Base-by-base conservation (phyloP, 2,113 vertebrate species). In the Scopus umbretta region DNA sequence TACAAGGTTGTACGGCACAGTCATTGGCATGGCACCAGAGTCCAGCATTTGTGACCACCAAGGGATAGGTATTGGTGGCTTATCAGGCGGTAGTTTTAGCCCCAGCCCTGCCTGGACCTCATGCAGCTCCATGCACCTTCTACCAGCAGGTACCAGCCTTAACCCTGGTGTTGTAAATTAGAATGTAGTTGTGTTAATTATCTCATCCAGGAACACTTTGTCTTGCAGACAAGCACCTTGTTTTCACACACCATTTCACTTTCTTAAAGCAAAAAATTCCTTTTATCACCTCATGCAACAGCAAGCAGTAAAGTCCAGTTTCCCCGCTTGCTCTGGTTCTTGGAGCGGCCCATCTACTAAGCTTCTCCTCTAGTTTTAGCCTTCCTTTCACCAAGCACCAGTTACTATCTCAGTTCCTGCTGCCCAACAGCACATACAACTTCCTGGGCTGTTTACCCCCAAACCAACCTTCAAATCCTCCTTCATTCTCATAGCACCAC, bases 391-490 rank as follows among this genome's bases (percentile, higher is more conserved):
- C 21, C 7, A 10, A n/a, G 25, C 18, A 43, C 9, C 29, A 25
- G 16, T 29, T 17, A 4, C 49, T 8, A 27, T 13, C 52, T 53
- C 36, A 50, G 9, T 10, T 70, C 50, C 20, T n/a, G 8, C 45
- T 19, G 11, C 22, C 61, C 55, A 73, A 13, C n/a, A 49, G 6
- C 38, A 30, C 0, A 0, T 2, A 3, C 22, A 40, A 6, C 13
- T 87, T 40, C 50, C 45, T 10, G 3, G 12, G 9, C 18, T 25
- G 13, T 16, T 70, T n/a, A n/a, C 9, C 13, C 8, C 21, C n/a
- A 16, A 45, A 50, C 4, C 32, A 42, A 9, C 12, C 34, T 47
- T 26, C 10, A 58, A 83, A 34, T 30, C 14, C 20, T 53, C 4
- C 25, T 58, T 47, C 6, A 5, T 4, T 21, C 18, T 32, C 7